Percentiles rank a stretch among this genome's conserved stretches.
phyloP scores from a whole-genome alignment of 2,888 invertebrate genomes.

The Ernsta delagoae region DNA sequence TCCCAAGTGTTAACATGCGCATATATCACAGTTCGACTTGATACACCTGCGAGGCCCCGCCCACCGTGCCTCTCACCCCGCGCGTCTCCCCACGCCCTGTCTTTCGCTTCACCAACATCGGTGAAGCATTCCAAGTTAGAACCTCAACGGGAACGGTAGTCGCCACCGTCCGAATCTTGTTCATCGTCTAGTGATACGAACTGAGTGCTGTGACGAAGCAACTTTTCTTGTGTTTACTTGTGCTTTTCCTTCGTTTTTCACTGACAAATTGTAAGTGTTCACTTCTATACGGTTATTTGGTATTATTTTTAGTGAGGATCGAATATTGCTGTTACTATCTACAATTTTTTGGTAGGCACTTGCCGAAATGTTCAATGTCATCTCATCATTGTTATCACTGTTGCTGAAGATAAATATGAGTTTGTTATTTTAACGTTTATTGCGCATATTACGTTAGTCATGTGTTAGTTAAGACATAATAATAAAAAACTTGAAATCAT shows the following conservation, averaged over 20 bases:
- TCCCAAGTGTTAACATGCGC: constrained; percentile 75
- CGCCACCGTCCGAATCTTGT: constrained; percentile 48
- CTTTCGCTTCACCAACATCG: constrained; percentile 70
- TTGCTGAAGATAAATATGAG: not conserved
- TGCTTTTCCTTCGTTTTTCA: constrained; percentile 29
- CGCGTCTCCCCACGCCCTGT: constrained; percentile 52
- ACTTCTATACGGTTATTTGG: not conserved
- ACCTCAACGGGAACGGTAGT: constrained; percentile 63
- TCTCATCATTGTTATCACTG: constrained; percentile 14
- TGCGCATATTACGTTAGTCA: not conserved
- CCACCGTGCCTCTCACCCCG: constrained; percentile 51
- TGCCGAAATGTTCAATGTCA: constrained; percentile 23
- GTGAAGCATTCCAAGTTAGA: constrained; percentile 71
- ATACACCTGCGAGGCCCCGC: constrained; percentile 79
- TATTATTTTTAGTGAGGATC: not conserved
- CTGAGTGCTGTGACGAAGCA: constrained; percentile 63
- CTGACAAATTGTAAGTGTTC: constrained; percentile 25
- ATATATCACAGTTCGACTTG: constrained; percentile 76
- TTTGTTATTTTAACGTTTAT: constrained; percentile 9
- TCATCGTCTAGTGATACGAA: constrained; percentile 56
- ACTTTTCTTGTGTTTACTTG: constrained; percentile 59
- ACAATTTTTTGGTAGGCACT: not conserved
- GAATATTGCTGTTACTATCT: not conserved
- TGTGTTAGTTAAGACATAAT: too few relatives aligned
- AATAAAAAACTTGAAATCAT: too few relatives aligned